Percentiles rank a stretch among this genome's conserved stretches.
These are phyloP conservation scores for Drosophila bocqueti DNA, from an alignment of 1,140 invertebrate genomes.

Conservation along the genomic window DNA sequence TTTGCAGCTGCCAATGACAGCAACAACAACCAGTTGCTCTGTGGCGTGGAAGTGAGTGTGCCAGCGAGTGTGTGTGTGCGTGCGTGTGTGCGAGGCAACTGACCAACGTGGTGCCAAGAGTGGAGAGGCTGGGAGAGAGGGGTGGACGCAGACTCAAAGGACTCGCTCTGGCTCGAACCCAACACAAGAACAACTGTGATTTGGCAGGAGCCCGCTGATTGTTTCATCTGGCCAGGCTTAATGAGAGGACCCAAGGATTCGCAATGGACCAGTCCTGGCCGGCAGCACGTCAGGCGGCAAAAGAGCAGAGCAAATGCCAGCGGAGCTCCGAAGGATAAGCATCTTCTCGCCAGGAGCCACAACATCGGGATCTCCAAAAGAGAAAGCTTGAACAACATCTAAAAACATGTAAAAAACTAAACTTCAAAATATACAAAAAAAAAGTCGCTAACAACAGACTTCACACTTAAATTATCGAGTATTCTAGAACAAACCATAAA, in stretches of 20 bases:
- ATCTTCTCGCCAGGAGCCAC: slow-evolving; percentile 25
- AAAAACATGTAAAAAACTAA: slow-evolving; percentile 17
- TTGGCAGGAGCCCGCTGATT: slow-evolving; percentile 49
- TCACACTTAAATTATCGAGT: neutral
- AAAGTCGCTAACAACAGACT: neutral
- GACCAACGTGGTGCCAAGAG: slow-evolving; percentile 76
- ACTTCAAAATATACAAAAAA: neutral
- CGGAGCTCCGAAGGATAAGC: slow-evolving; percentile 69
- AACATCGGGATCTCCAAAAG: slow-evolving; percentile 18
- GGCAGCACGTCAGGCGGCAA: slow-evolving; percentile 26
- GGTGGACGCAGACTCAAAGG: slow-evolving; percentile 27
- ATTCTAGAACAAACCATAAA: slow-evolving; percentile 10
- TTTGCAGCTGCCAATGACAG: slow-evolving; percentile 55
- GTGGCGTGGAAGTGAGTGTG: slow-evolving; percentile 44
- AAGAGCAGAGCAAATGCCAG: slow-evolving; percentile 51
- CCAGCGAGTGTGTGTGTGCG: slow-evolving; percentile 32
- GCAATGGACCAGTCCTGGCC: slow-evolving; percentile 29
- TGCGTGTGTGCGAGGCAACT: slow-evolving; percentile 42
- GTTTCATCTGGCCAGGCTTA: slow-evolving; percentile 64
- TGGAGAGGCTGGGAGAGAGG: slow-evolving; percentile 8
- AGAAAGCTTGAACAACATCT: slow-evolving; percentile 9
- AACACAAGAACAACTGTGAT: slow-evolving; percentile 36
- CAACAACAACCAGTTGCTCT: slow-evolving; percentile 58
- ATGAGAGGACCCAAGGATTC: slow-evolving; percentile 37
- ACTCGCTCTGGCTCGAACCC: slow-evolving; percentile 51